Conservation (phyloP, 2,888 invertebrate genomes). For the Mesorhabditis belari region DNA sequence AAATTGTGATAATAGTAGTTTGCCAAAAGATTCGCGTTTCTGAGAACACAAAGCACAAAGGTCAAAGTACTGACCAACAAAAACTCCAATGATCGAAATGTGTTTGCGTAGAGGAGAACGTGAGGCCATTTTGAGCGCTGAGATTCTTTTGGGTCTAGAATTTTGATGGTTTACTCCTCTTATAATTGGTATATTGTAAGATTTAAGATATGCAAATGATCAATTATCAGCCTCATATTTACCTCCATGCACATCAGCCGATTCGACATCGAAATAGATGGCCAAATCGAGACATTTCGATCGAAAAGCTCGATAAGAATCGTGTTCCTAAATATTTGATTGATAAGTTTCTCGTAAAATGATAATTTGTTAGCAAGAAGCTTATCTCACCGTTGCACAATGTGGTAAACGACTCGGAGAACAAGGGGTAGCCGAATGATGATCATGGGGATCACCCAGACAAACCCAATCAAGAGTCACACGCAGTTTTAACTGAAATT, state of each 20-base stretch:
- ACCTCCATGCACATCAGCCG: constrained; percentile 45
- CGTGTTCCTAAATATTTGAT: constrained; percentile 67
- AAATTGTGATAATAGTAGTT: too few relatives aligned
- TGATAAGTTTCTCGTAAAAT: constrained; percentile 2
- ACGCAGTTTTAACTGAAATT: not conserved
- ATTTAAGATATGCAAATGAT: not conserved
- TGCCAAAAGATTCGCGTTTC: too few relatives aligned
- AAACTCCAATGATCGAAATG: constrained; percentile 49
- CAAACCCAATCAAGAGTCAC: constrained; percentile 60
- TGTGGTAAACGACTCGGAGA: constrained; percentile 92
- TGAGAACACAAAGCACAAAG: too few relatives aligned
- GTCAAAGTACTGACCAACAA: constrained; percentile 73
- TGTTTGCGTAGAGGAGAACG: constrained; percentile 50
- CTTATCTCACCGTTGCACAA: constrained; percentile 26
- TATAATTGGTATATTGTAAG: too few relatives aligned
- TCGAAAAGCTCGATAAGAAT: constrained; percentile 88
- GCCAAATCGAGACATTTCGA: constrained; percentile 75
- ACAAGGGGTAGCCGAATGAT: constrained; percentile 87
- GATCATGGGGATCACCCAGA: constrained; percentile 86
- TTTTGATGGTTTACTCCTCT: constrained; percentile 52
- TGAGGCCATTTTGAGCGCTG: constrained; percentile 29
- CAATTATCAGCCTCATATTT: not conserved
- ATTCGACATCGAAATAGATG: constrained; percentile 67
- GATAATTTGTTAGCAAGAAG: not conserved
- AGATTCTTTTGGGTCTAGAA: constrained; percentile 7